Evolutionary conservation across 2,888 invertebrate genomes (phyloP).

Genomic region (Drosophila koepferae): DNA sequence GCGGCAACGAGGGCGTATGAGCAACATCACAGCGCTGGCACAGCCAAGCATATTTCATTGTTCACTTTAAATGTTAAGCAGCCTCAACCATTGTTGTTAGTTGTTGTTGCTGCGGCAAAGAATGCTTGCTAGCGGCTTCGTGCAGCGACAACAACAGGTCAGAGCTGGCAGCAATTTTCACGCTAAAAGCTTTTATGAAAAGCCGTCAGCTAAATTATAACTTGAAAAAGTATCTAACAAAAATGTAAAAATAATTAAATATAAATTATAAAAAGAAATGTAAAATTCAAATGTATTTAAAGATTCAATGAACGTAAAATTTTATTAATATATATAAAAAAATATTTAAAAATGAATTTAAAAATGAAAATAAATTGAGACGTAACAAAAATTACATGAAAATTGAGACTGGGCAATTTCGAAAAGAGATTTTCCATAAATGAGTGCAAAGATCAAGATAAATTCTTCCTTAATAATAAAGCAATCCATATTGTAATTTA

Average conservation of each 20-base stretch:
- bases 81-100: slow-evolving; percentile 52
- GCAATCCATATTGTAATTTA: too few relatives aligned
- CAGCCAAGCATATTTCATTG: slow-evolving; percentile 74
- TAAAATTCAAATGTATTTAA: not conserved
- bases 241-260: not conserved
- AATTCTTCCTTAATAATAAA: too few relatives aligned
- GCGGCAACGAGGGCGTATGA: slow-evolving; percentile 32
- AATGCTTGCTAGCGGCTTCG: slow-evolving; percentile 53
- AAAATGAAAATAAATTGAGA: not conserved
- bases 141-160: slow-evolving; percentile 30
- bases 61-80: slow-evolving; percentile 79
- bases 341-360: too few relatives aligned
- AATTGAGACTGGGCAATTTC: not conserved
- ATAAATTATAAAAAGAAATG: not conserved
- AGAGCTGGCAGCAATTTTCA: slow-evolving; percentile 38
- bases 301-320: not conserved
- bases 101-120: slow-evolving; percentile 36
- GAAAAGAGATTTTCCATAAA: not conserved
- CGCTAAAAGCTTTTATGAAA: slow-evolving; percentile 28
- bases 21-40: slow-evolving; percentile 33
- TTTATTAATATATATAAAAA: not conserved
- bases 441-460: too few relatives aligned
- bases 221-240: too few relatives aligned
- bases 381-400: not conserved
- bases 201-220: not conserved